Evolutionary conservation across 2,113 vertebrate genomes (phyloP), one percentile per base, ranked within the genome.

Genomic region (Mungos mungo): DNA sequence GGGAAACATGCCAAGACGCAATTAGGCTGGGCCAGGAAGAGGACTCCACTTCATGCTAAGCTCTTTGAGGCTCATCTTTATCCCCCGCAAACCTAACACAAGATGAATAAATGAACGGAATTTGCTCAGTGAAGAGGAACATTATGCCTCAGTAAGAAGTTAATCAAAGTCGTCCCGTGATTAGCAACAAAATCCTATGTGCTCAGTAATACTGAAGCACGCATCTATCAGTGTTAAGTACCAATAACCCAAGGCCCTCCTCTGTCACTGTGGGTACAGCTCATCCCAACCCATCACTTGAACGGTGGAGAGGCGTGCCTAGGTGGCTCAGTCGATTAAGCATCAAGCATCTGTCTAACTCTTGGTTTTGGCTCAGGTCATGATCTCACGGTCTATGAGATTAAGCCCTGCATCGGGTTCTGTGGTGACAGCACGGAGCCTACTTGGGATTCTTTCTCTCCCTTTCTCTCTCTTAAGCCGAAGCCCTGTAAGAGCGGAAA

Each of bases 241-340:
- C n/a, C 18, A 79, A 41, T 4, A 27, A 50, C 15, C 79, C 6
- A 27, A 47, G 19, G 21, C 38, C 35, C 68, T 33, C 2, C 21
- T 13, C 68, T 47, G 38, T 7, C 38, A 25, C 8, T 2, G 15
- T 71, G 7, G 45, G n/a, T 2, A n/a, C 0, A 60, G 38, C 41
- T 63, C 0, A 1, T 15, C 23, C n/a, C n/a, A 76, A 60, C 13
- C 14, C 2, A 14, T 66, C 69, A 25, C 79, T 50, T 18, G 38
- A 27, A 50, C 92, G 95, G 54, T 11, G 33, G 54, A 80, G 38
- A 50, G 57, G 57, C 5, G 21, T 23, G 54, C 19, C 54, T 57
- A 21, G 57, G 21, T 60, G 57, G 57, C 21, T 23, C 21, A 60
- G 57, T 60, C 21, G 2, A 3, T 60, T 60, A 60, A 60, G 21